A percentile compares a stretch with the other conserved stretches of the same genome.
These are phyloP conservation scores for Tridacna crocea DNA, from an alignment of 2,888 invertebrate species.

Conservation along the genomic window DNA sequence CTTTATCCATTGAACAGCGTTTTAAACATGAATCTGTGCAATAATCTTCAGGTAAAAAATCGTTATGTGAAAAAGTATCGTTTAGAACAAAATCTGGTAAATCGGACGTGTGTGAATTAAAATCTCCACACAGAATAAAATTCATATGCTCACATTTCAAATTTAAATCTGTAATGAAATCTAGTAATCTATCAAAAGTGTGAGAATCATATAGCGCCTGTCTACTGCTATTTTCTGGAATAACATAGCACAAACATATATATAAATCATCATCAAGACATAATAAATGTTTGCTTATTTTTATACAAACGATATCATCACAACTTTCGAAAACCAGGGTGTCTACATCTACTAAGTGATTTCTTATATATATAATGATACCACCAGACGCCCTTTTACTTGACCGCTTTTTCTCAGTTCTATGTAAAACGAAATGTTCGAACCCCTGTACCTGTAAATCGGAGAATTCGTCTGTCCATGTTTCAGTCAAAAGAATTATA, in stretches of 20 bases:
- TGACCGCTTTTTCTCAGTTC: too few species aligned
- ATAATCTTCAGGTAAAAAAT: slow-evolving; percentile 32
- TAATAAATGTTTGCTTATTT: too few species aligned
- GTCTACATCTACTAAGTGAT: too few species aligned
- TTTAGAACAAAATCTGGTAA: slow-evolving; percentile 23
- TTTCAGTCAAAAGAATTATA: slow-evolving; percentile 29
- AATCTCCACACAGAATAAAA: slow-evolving; percentile 27
- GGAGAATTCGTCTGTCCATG: slow-evolving; percentile 23
- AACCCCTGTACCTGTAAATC: slow-evolving; percentile 17
- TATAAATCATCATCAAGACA: slow-evolving; percentile 16
- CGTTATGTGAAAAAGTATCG: slow-evolving; percentile 13
- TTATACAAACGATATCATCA: too few species aligned
- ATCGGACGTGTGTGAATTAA: slow-evolving; percentile 3
- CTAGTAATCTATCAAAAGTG: too few species aligned
- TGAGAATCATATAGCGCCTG: slow-evolving; percentile 7
- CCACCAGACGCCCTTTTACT: slow-evolving; percentile 22
- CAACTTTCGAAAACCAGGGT: too few species aligned
- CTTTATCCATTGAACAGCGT: slow-evolving; percentile 20
- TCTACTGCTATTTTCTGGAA: slow-evolving; percentile 24
- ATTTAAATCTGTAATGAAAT: too few species aligned
- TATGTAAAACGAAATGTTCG: too few species aligned
- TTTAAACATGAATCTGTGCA: neutral
- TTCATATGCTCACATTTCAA: neutral
- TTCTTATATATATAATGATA: slow-evolving; percentile 7
- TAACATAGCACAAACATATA: slow-evolving; percentile 27